A percentile compares a stretch with the other conserved stretches of the same genome.
Evolutionary conservation across 2,113 vertebrate species (phyloP).

Genomic region (Cygnus buccinator): DNA sequence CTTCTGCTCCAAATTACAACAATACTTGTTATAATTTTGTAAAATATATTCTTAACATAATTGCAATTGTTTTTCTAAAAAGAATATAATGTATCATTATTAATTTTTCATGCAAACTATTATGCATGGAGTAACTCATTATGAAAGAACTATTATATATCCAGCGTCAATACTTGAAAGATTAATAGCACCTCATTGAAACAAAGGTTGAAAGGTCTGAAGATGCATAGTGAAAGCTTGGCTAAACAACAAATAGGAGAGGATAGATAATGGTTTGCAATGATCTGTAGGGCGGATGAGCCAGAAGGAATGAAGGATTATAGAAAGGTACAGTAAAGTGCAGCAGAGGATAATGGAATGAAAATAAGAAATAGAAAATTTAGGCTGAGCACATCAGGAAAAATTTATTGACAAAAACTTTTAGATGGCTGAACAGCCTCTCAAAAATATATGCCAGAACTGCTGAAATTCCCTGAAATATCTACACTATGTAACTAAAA

Average conservation of each 20-base stretch:
- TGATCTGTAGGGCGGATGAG: not conserved
- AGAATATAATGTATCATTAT: not conserved
- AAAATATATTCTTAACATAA: not conserved
- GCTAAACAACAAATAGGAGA: conserved; percentile 14
- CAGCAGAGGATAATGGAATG: not conserved
- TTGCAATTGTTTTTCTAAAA: conserved; percentile 10
- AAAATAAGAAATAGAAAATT: conserved; percentile 11
- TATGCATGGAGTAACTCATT: not conserved
- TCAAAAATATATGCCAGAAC: not conserved
- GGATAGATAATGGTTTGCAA: conserved; percentile 12
- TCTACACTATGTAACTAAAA: not conserved
- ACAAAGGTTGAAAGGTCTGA: conserved; percentile 15
- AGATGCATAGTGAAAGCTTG: not conserved
- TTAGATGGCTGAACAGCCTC: not conserved
- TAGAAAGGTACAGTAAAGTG: not conserved
- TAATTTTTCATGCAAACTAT: conserved; percentile 19
- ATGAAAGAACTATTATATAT: conserved; percentile 46
- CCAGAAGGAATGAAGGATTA: not conserved
- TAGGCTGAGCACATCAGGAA: not conserved
- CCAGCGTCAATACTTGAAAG: conserved; percentile 44
- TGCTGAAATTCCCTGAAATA: not conserved
- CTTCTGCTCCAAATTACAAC: not conserved
- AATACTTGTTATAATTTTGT: not conserved
- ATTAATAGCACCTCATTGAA: conserved; percentile 33
- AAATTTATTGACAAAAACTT: not conserved